Evolutionary conservation across 2,797 vertebrate genomes (phyloP).

Genomic region (Tiaroga cobitis): DNA sequence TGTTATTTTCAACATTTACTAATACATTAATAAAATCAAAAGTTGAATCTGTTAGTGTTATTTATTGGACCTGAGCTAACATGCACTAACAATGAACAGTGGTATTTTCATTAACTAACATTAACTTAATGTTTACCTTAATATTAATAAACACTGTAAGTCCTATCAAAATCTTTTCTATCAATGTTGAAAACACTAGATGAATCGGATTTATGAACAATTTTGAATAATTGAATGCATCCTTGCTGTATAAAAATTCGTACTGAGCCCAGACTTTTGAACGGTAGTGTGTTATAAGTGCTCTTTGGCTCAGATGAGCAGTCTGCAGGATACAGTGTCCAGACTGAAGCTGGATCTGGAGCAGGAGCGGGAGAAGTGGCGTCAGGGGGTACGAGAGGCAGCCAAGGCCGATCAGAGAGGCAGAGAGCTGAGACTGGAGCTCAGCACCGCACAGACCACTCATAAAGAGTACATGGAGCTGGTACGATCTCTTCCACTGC

Average conservation of each 20-base stretch:
- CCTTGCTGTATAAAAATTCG: background rate
- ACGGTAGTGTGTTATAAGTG: background rate
- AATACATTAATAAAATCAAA: no score
- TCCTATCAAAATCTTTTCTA: background rate
- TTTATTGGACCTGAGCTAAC: no score
- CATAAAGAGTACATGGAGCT: constrained; percentile 56
- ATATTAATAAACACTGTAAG: background rate
- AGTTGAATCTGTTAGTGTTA: no score
- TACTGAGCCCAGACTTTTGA: background rate
- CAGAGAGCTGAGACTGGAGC: constrained; percentile 65
- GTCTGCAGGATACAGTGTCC: constrained; percentile 59
- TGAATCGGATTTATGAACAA: no score
- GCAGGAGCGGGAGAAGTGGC: constrained; percentile 54
- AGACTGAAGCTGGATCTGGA: constrained; percentile 64
- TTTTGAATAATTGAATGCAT: background rate
- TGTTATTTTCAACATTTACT: no score
- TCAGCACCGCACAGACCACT: constrained; percentile 59
- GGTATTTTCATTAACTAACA: no score
- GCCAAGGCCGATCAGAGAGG: constrained; percentile 56
- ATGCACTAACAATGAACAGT: no score
- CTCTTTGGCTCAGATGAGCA: constrained; percentile 42
- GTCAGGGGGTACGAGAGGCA: constrained; percentile 46
- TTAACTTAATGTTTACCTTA: no score
- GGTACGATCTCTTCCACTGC: constrained; percentile 27
- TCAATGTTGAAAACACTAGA: background rate